Percentiles rank a stretch among this genome's conserved stretches.
These are phyloP conservation scores for Catharus bicknelli DNA, from an alignment of 2,113 vertebrate genomes.

Conservation along the genomic window DNA sequence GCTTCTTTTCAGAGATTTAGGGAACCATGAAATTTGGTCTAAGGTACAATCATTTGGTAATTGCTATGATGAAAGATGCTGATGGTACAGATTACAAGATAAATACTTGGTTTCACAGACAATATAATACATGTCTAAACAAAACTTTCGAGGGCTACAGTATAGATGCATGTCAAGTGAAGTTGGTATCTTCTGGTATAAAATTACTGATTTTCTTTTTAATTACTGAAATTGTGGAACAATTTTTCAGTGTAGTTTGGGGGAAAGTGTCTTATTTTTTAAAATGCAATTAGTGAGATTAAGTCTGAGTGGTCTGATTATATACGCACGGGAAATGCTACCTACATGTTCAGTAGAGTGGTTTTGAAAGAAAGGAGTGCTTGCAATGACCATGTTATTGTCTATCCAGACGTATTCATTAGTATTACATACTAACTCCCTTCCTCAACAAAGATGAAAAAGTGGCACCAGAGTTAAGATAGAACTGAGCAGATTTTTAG, in stretches of 20 bases:
- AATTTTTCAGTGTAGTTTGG: not conserved
- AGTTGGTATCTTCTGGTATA: not conserved
- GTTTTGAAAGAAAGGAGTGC: not conserved
- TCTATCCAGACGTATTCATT: not conserved
- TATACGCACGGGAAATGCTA: not conserved
- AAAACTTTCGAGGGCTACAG: not conserved
- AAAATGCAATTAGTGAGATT: not conserved
- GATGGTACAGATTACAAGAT: not conserved
- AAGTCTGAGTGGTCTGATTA: not conserved
- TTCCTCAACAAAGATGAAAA: not conserved
- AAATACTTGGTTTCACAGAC: not conserved
- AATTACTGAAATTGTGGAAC: not conserved
- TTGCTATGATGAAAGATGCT: not conserved
- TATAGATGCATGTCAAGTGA: not conserved
- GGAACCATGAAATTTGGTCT: not conserved
- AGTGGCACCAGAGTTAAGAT: not conserved
- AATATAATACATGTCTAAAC: not conserved
- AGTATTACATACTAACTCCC: not conserved
- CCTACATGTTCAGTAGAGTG: not conserved
- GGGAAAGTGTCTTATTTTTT: not conserved
- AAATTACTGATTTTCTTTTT: not conserved
- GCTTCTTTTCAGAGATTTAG: not conserved
- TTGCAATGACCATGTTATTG: not conserved
- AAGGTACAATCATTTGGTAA: not conserved
- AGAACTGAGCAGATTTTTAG: not conserved